Evolutionary conservation across 2,888 invertebrate species (phyloP).

Genomic region (Sthenelais limicola): DNA sequence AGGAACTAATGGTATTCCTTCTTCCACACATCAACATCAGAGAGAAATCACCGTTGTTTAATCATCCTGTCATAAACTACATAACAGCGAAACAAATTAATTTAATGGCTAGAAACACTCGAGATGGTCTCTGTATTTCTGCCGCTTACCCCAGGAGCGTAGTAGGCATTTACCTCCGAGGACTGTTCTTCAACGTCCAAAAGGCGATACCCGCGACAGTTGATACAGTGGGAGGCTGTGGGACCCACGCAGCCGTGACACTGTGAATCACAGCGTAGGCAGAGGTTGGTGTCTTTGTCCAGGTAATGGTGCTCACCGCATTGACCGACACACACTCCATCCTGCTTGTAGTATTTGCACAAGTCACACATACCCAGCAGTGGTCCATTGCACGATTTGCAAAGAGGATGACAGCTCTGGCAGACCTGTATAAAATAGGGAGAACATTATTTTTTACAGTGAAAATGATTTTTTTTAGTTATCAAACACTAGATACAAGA

Average conservation of each 20-base stretch:
- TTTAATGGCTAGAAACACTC: no score
- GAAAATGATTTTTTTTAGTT: no score
- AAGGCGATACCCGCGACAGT: slow-evolving; percentile 61
- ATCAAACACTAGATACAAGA: no score
- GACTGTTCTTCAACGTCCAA: slow-evolving; percentile 48
- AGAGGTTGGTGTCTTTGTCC: slow-evolving; percentile 81
- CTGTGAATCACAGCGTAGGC: slow-evolving; percentile 84
- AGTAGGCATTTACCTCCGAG: not conserved
- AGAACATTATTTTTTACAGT: not conserved
- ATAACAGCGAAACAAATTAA: no score
- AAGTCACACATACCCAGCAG: slow-evolving; percentile 89
- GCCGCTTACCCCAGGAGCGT: no score
- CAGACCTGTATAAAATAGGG: slow-evolving; percentile 80
- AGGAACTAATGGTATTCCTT: no score
- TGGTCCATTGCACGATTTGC: slow-evolving; percentile 89
- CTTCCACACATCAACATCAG: no score
- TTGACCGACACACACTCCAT: slow-evolving; percentile 80
- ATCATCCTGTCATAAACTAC: no score
- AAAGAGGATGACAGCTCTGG: slow-evolving; percentile 90
- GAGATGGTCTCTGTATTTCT: no score
- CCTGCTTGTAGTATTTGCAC: slow-evolving; percentile 88
- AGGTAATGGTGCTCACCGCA: slow-evolving; percentile 90
- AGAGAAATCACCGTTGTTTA: no score
- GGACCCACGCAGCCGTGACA: slow-evolving; percentile 79
- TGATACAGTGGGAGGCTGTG: slow-evolving; percentile 58